Evolutionary conservation across 1,140 invertebrate species (phyloP), one percentile per base, ranked within the genome.

Genomic region (Scaptomyza hsui): DNA sequence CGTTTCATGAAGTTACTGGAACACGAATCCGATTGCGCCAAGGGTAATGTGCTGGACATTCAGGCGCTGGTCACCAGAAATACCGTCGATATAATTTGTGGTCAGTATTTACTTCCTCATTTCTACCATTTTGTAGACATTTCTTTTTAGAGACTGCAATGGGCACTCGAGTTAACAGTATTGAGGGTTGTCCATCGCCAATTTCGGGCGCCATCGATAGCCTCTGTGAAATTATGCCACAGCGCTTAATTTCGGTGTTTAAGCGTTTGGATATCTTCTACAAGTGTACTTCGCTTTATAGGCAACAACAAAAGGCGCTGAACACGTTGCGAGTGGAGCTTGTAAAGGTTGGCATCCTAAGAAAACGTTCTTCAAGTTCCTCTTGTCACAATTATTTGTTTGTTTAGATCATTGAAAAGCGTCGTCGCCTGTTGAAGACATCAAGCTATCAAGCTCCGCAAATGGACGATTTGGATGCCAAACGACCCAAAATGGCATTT

Each of bases 1-100:
- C 92, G 94, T 37, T 92, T 97, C 37, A 91, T 97, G 26, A 67
- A 91, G 24, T 63, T 91, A 24, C 89, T 93, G 39, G 53, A 49
- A 4, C 24, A 18, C 12, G 53, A 64, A 12, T 60, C 78, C 0
- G 10, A 18, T 1, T 16, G 24, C 0, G 39, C 62, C 0, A 37
- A 57, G 4, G 13, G 45, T 12, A 45, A 69, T 21, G 45, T 70
- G n/a, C 26, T 85, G 24, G 77, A 85, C 53, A 61, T 80, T 6
- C 77, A 85, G 35, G 2, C 29, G 3, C 13, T 72, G 18, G 75
- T 80, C 12, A 45, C 52, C 0, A 57, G 72, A 10, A 60, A 15
- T 10, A 85, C 80, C 12, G 67, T 85, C 12, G 77, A 85, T 69
- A 59, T 80, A 1, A 85, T 85, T 15, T 83, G 73, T 16, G 76